Evolutionary conservation across 2,888 invertebrate genomes (phyloP).

Genomic region (Tolmerus cingulatus): DNA sequence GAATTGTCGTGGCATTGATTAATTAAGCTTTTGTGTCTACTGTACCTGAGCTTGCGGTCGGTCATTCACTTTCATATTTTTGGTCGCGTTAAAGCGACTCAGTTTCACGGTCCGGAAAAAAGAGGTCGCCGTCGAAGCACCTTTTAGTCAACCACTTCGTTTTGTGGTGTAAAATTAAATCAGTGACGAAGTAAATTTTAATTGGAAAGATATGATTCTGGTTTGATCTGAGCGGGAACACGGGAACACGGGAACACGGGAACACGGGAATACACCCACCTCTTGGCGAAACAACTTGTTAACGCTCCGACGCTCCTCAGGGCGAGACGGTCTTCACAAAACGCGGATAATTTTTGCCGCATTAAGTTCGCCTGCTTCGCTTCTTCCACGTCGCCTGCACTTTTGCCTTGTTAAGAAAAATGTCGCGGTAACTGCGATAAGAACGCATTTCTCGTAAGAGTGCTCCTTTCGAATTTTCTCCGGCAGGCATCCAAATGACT

Average conservation of each 20-base stretch:
- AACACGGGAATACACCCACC: slow-evolving; percentile 24
- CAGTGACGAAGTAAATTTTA: slow-evolving; percentile 60
- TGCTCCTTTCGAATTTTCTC: slow-evolving; percentile 4
- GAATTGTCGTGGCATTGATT: slow-evolving; percentile 55
- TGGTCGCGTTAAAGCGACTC: background rate
- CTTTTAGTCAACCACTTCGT: background rate
- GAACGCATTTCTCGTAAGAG: background rate
- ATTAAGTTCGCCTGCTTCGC: background rate
- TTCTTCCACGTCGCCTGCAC: background rate
- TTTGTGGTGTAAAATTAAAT: slow-evolving; percentile 24
- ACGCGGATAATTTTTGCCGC: background rate
- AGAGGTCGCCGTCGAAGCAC: background rate
- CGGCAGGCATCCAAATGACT: background rate
- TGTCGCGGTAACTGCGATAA: slow-evolving; percentile 8
- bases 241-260: no score
- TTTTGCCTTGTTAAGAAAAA: background rate
- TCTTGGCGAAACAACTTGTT: slow-evolving; percentile 13
- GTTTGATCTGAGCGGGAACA: slow-evolving; percentile 48
- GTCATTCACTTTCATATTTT: background rate
- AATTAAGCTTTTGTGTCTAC: slow-evolving; percentile 56
- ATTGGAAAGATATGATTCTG: slow-evolving; percentile 58
- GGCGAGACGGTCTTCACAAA: background rate
- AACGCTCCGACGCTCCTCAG: slow-evolving; percentile 1
- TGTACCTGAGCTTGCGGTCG: slow-evolving; percentile 47
- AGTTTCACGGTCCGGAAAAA: background rate